Evolutionary conservation across 2,113 vertebrate genomes (phyloP), one percentile per base, ranked within the genome.

Genomic region (Rana temporaria): DNA sequence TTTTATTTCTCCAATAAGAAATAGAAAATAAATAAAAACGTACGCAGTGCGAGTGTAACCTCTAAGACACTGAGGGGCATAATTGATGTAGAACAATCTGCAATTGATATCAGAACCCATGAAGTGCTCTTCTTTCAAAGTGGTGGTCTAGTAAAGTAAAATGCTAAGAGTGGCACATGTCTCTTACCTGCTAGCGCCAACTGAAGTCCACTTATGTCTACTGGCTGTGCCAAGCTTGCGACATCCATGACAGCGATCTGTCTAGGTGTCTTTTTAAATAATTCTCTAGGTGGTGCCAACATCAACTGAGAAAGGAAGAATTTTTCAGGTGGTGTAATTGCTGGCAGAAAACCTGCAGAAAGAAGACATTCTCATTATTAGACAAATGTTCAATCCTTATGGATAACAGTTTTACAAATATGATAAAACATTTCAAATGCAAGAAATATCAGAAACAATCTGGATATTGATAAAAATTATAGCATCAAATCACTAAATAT

Each of bases 291-390:
- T 1, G 98, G 98, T 2, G 98, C 98, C 88, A 99, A 80, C 98
- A 99, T 99, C 79, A 99, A 93, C 69, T 99, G 98, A 17, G 98
- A 99, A 65, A 99, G 95, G 77, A 99, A 99, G 91, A 97, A 99
- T 87, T 97, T 99, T 90, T 99, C 98, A 2, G 96, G 95, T 77
- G 96, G 94, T 7, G 98, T 99, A 92, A 99, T 97, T 71, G 98
- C 96, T 11, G 98, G 98, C 20, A 99, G 91, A 90, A 99, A 99
- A 26, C 98, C 98, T 99, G 90, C 8, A 14, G 79, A 86, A 26
- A 65, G 8, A 32, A 84, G 3, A 63, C 2, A 4, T 34, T 20
- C 34, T n/a, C 26, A 34, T 16, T 5, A 59, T 16, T n/a, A 62
- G 22, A 62, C 30, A 0, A 0, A 14, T 16, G 7, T 24, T 12